A percentile compares a stretch with the other conserved stretches of the same genome.
These are phyloP conservation scores for Camelus bactrianus DNA, from an alignment of 2,113 vertebrate genomes.

Conservation along the genomic window DNA sequence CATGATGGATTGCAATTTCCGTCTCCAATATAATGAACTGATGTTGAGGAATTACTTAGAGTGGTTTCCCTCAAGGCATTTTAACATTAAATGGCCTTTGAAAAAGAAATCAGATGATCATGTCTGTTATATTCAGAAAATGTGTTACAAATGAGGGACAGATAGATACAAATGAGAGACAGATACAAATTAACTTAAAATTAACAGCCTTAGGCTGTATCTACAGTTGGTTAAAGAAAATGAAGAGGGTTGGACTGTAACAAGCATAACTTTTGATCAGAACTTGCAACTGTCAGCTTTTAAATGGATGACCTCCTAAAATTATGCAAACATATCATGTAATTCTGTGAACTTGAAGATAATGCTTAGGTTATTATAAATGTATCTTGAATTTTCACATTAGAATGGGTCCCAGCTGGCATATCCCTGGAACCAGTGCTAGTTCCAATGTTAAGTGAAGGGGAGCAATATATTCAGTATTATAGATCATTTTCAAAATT, in stretches of 20 bases:
- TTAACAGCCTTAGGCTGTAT: not conserved
- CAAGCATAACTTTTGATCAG: not conserved
- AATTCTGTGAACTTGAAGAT: not conserved
- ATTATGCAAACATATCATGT: not conserved
- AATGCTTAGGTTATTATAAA: not conserved
- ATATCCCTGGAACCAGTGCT: not conserved
- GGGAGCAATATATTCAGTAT: not conserved
- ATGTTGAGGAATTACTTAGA: not conserved
- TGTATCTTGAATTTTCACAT: not conserved
- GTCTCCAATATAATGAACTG: not conserved
- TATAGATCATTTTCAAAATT: not conserved
- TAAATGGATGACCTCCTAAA: not conserved
- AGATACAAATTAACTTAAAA: not conserved
- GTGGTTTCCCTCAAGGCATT: not conserved
- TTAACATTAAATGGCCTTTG: not conserved
- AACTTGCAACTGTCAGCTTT: not conserved
- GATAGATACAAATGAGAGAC: not conserved
- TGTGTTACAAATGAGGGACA: not conserved
- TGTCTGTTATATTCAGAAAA: not conserved
- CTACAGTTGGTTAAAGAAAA: not conserved
- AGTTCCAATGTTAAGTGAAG: not conserved
- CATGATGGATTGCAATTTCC: not conserved
- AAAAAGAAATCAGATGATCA: not conserved
- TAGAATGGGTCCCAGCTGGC: not conserved
- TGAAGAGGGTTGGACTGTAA: not conserved